phyloP scores from a whole-genome alignment of 2,888 invertebrate genomes.

The Punctoribates punctum region DNA sequence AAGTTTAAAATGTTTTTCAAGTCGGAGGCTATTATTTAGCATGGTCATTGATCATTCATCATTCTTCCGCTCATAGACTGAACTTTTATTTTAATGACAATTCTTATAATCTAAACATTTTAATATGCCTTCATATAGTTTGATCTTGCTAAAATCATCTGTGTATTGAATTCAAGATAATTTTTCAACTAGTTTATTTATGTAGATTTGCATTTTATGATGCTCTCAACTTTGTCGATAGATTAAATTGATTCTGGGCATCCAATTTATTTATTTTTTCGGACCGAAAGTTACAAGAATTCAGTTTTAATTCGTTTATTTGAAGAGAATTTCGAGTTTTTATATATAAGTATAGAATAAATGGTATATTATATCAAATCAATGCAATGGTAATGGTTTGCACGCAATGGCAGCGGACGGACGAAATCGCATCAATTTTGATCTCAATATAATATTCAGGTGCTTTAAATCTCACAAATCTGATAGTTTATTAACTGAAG shows the following conservation, averaged over 20 bases:
- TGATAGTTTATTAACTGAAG: conserved; percentile 28
- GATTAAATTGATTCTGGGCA: too few species aligned
- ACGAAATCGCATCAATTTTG: conserved; percentile 26
- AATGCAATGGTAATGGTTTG: conserved; percentile 21
- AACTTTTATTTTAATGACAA: too few species aligned
- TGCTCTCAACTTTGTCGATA: too few species aligned
- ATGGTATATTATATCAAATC: conserved; percentile 17
- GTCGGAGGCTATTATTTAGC: too few species aligned
- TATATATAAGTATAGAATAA: background rate
- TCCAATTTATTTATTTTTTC: background rate
- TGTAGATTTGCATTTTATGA: too few species aligned
- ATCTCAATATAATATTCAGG: conserved; percentile 30
- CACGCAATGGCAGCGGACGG: conserved; percentile 8
- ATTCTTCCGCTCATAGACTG: too few species aligned
- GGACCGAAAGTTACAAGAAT: background rate
- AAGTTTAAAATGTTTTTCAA: background rate
- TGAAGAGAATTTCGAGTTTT: background rate
- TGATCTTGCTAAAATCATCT: too few species aligned
- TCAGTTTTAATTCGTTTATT: background rate
- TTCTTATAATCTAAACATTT: too few species aligned
- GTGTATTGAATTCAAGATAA: too few species aligned
- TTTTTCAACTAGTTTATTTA: too few species aligned
- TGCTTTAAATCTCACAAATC: conserved; percentile 30
- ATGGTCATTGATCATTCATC: too few species aligned
- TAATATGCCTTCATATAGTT: too few species aligned